Conservation (phyloP, 2,888 invertebrate genomes). For the Ophonus ardosiacus region DNA sequence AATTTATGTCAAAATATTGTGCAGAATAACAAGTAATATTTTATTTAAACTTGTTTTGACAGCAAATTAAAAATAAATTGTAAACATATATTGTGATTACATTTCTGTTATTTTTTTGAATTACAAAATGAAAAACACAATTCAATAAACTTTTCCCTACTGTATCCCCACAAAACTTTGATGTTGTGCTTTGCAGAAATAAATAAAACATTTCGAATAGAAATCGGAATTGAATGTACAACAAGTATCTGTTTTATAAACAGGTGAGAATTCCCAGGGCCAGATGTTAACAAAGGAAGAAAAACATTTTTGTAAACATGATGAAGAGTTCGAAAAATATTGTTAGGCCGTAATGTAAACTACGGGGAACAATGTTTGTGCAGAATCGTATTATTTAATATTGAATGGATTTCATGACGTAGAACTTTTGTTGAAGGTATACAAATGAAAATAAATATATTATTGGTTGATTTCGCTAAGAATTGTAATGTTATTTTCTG, state of each 20-base stretch:
- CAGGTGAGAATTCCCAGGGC: slow-evolving; percentile 37
- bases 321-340: slow-evolving; percentile 50
- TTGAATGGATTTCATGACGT: not conserved
- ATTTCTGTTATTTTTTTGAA: not conserved
- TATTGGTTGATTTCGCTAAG: too few species aligned
- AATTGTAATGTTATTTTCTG: too few species aligned
- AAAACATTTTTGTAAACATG: slow-evolving; percentile 53
- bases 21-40: not conserved
- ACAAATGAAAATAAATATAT: too few species aligned
- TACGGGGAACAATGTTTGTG: not conserved
- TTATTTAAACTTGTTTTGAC: not conserved
- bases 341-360: slow-evolving; percentile 11
- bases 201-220: not conserved
- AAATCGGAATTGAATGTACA: not conserved
- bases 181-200: not conserved
- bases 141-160: not conserved
- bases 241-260: slow-evolving; percentile 33
- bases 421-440: too few species aligned
- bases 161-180: not conserved
- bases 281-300: slow-evolving; percentile 7
- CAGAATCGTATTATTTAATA: not conserved
- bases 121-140: not conserved
- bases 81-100: not conserved
- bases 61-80: not conserved
- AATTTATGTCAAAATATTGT: not conserved